Conservation (phyloP, 2,797 vertebrate genomes). For the Acestrorhynchus altus region DNA sequence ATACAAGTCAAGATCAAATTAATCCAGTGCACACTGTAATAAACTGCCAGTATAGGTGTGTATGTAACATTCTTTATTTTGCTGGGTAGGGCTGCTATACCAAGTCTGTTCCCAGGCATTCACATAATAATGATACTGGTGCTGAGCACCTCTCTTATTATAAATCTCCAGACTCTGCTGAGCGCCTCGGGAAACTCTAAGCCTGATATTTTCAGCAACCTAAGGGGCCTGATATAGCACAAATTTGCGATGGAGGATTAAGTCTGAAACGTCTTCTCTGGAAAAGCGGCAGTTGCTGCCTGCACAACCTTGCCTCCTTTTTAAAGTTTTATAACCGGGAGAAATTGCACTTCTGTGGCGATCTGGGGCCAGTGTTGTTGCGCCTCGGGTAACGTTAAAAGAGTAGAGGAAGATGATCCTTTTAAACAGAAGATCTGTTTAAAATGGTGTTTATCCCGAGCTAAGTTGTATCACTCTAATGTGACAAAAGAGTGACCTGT, state of each 20-base stretch:
- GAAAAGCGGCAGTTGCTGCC: conserved; percentile 6
- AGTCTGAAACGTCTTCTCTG: conserved; percentile 20
- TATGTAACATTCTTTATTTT: not conserved
- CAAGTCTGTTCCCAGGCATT: conserved; percentile 8
- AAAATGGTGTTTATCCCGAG: not conserved
- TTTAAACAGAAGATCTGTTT: not conserved
- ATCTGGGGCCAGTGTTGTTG: conserved; percentile 14
- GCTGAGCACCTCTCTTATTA: conserved; percentile 21
- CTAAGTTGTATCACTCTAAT: not conserved
- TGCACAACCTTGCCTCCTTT: conserved; percentile 5
- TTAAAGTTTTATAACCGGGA: conserved; percentile 6
- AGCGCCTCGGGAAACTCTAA: conserved; percentile 39
- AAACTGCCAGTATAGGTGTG: not conserved
- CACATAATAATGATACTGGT: conserved; percentile 27
- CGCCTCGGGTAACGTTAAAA: not conserved
- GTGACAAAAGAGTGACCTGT: not conserved
- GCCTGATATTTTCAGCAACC: conserved; percentile 36
- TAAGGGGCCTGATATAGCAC: conserved; percentile 36
- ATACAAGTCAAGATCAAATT: no score
- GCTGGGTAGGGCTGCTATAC: not conserved
- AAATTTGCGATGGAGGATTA: conserved; percentile 50
- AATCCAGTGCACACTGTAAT: not conserved
- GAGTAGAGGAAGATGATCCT: not conserved
- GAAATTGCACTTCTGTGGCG: conserved; percentile 11
- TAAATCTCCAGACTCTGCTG: conserved; percentile 28